Conservation (phyloP, 2,797 vertebrate species). For the Sebastes hubbsi region DNA sequence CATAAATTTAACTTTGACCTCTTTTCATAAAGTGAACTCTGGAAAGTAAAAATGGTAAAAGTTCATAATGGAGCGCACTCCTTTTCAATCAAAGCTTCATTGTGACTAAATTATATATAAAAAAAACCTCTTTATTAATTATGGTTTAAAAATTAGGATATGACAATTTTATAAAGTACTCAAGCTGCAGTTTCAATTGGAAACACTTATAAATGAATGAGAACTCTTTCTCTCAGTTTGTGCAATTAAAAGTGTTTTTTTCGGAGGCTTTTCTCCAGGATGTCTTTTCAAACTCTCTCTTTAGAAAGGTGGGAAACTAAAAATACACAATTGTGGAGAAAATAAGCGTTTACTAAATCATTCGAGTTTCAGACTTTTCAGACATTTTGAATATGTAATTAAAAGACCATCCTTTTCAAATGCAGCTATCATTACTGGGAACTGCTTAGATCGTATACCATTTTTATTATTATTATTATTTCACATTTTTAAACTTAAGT, state of each 20-base stretch:
- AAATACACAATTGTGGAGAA: background rate
- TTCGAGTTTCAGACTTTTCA: background rate
- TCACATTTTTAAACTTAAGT: background rate
- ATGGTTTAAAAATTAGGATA: background rate
- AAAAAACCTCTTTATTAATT: background rate
- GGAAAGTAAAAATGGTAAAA: background rate
- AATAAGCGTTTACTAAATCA: background rate
- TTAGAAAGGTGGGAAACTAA: background rate
- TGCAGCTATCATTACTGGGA: background rate
- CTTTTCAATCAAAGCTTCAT: background rate
- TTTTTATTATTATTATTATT: constrained; percentile 3
- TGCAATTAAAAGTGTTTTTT: constrained; percentile 7
- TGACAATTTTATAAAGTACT: constrained; percentile 16
- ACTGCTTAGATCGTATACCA: background rate
- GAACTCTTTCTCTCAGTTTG: background rate
- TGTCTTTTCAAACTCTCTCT: background rate
- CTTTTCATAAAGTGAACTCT: constrained; percentile 2
- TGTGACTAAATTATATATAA: background rate
- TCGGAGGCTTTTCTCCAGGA: background rate
- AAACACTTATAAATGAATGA: background rate
- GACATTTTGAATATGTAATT: constrained; percentile 3
- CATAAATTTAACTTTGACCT: background rate
- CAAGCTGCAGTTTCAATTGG: background rate
- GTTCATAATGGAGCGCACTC: background rate
- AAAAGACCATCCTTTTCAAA: constrained; percentile 3